Base-by-base conservation (phyloP, 2,888 invertebrate genomes). In the Atrina japonica region DNA sequence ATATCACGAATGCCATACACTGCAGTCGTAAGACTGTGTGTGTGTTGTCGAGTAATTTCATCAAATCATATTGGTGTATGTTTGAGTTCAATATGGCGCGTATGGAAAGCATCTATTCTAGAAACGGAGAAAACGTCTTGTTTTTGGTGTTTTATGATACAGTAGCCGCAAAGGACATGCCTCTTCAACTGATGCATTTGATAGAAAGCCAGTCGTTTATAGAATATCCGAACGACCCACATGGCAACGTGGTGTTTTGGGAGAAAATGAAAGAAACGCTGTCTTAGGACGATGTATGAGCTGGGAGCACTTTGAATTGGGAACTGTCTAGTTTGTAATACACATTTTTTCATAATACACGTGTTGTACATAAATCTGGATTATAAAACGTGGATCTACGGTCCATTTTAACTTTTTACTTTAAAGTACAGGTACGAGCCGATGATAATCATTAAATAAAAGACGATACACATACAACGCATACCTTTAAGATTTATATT, bases 221-320 rank as follows among this genome's bases (percentile, higher is more conserved):
- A 14, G 75, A 75, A 60, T 75, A 71, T 41, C 67, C 75, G 1
- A 21, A 58, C n/a, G 65, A 65, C 49, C 59, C 56, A 16, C 43
- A 61, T 7, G 67, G 66, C 18, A 43, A 64, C 21, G 7, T 50
- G 5, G 43, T 74, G n/a, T 74, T 75, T 50, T 75, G 70, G 76
- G 63, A 66, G 2, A 60, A 69, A 9, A 11, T 76, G 11, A 47
- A 11, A 35, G 60, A 47, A 14, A 47, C 60, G 25, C n/a, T n/a
- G n/a, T n/a, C n/a, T n/a, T n/a, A n/a, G n/a, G n/a, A n/a, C n/a
- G n/a, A n/a, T n/a, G n/a, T n/a, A n/a, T n/a, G n/a, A n/a, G n/a
- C n/a, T n/a, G n/a, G n/a, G n/a, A n/a, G n/a, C n/a, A n/a, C n/a
- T n/a, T n/a, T n/a, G n/a, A n/a, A n/a, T n/a, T n/a, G n/a, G n/a